Conservation (phyloP, 2,888 invertebrate species). For the Caenorhabditis sulstoni region DNA sequence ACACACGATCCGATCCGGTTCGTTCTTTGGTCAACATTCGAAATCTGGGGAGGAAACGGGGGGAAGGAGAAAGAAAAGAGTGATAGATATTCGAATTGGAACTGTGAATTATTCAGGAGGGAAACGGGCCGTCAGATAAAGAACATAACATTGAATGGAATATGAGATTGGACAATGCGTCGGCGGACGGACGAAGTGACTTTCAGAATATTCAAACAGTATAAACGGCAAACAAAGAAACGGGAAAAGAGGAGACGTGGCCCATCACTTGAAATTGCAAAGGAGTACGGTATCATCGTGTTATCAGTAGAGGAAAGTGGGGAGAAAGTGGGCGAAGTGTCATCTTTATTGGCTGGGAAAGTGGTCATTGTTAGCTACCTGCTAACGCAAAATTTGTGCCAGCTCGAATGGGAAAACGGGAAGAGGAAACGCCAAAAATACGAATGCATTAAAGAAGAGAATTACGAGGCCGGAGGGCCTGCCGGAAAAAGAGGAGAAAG, state of each 20-base stretch:
- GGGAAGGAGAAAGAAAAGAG: slow-evolving; percentile 25
- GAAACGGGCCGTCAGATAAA: slow-evolving; percentile 48
- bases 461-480: slow-evolving; percentile 4
- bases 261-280: not conserved
- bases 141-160: slow-evolving; percentile 59
- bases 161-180: slow-evolving; percentile 55
- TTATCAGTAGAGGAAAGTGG: slow-evolving; percentile 28
- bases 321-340: slow-evolving; percentile 20
- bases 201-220: slow-evolving; percentile 57
- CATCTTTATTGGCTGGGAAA: slow-evolving; percentile 53
- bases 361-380: slow-evolving; percentile 32
- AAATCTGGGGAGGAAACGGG: slow-evolving; percentile 12
- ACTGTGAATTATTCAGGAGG: slow-evolving; percentile 48
- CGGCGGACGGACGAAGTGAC: slow-evolving; percentile 38
- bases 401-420: slow-evolving; percentile 4
- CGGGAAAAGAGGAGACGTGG: not conserved
- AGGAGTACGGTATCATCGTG: slow-evolving; percentile 28
- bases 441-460: slow-evolving; percentile 45
- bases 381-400: slow-evolving; percentile 5
- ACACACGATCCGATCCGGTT: slow-evolving; percentile 17
- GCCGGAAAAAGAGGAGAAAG: too few relatives aligned
- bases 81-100: slow-evolving; percentile 46
- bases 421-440: slow-evolving; percentile 36
- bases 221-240: slow-evolving; percentile 7
- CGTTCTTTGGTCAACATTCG: slow-evolving; percentile 31